Evolutionary conservation across 2,888 invertebrate genomes (phyloP).

Genomic region (Himalopsyche anomala): DNA sequence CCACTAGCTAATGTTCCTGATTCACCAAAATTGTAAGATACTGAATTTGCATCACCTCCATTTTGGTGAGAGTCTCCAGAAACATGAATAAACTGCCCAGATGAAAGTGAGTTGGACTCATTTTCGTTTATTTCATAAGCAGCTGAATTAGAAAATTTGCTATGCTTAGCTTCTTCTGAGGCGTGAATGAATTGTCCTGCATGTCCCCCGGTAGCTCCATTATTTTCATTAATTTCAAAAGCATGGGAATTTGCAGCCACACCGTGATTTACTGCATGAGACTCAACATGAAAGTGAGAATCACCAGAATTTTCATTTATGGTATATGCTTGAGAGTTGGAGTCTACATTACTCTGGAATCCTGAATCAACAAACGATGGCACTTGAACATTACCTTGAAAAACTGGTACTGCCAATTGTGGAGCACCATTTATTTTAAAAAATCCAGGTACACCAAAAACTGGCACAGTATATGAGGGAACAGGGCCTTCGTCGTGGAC

Average conservation of each 20-base stretch:
- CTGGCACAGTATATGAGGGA: not conserved
- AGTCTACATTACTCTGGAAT: not conserved
- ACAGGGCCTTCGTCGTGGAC: not conserved
- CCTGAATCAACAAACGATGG: not conserved
- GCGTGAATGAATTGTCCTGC: not conserved
- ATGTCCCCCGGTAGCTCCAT: not conserved
- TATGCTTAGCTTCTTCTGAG: not conserved
- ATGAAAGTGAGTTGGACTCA: too few relatives aligned
- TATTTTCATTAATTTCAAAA: constrained; percentile 22
- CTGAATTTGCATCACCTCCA: not conserved
- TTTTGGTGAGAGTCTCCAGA: not conserved
- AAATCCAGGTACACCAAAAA: not conserved
- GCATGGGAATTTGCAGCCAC: constrained; percentile 33
- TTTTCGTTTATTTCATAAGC: constrained; percentile 41
- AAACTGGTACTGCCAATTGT: not conserved
- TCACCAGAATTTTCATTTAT: not conserved
- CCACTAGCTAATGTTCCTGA: not conserved
- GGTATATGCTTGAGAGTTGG: constrained; percentile 14
- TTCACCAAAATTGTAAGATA: not conserved
- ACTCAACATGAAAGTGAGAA: not conserved
- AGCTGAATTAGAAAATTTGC: not conserved
- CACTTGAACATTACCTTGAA: not conserved
- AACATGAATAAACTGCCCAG: not conserved
- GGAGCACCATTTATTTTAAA: not conserved
- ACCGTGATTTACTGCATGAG: not conserved